Conservation (phyloP, 2,113 vertebrate species). For the Ptilonorhynchus violaceus region DNA sequence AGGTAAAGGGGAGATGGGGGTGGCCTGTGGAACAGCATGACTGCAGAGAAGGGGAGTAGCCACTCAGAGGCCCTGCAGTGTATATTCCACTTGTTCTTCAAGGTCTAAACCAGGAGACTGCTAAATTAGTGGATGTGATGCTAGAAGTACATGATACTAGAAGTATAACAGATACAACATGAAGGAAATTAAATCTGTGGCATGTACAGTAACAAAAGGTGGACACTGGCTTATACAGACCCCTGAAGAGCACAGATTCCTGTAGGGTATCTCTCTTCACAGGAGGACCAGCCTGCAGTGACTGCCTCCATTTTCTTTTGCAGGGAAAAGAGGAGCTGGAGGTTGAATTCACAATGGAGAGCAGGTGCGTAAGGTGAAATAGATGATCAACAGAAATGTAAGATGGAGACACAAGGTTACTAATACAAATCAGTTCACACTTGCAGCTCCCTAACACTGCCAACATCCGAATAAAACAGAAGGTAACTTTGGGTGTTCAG, state of each 20-base stretch:
- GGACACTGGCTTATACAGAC: neutral
- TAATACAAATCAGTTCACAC: neutral
- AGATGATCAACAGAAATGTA: neutral
- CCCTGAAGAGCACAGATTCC: neutral
- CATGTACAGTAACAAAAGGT: neutral
- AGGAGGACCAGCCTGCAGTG: neutral
- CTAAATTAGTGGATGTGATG: neutral
- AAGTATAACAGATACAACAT: neutral
- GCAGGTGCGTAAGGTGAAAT: constrained; percentile 69
- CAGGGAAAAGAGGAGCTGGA: constrained; percentile 76
- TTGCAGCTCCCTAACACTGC: neutral
- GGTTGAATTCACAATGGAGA: constrained; percentile 78
- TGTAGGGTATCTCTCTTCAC: neutral
- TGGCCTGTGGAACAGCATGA: neutral
- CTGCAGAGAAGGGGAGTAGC: neutral
- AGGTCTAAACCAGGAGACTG: neutral
- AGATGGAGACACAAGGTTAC: neutral
- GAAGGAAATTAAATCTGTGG: neutral
- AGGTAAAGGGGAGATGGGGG: neutral
- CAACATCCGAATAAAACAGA: neutral
- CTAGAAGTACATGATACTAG: neutral
- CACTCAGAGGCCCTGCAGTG: neutral
- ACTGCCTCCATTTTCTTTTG: neutral
- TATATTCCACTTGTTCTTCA: neutral
- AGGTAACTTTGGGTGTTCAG: neutral